Evolutionary conservation across 2,113 vertebrate genomes (phyloP).

Genomic region (Rhinopomastus cyanomelas): DNA sequence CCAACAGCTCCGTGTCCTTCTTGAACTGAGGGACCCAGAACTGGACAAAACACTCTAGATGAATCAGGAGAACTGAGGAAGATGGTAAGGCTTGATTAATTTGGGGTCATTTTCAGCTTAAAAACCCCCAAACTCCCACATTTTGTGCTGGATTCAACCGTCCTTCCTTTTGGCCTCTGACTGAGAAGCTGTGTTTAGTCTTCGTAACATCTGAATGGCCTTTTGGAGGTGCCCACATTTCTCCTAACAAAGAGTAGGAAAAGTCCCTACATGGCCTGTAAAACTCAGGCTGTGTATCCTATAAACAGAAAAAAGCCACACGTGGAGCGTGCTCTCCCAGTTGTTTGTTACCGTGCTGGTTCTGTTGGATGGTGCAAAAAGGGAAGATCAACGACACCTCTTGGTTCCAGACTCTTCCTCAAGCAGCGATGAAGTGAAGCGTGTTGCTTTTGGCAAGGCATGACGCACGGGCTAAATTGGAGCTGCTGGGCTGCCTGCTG

Average conservation of each 20-base stretch:
- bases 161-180: not conserved
- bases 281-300: not conserved
- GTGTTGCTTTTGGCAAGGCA: not conserved
- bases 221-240: not conserved
- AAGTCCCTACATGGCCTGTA: not conserved
- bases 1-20: too few relatives aligned
- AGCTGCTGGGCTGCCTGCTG: not conserved
- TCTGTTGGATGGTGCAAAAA: slow-evolving; percentile 21
- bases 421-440: not conserved
- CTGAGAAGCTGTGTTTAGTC: not conserved
- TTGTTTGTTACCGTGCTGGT: not conserved
- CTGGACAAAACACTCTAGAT: too few relatives aligned
- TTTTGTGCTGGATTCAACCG: not conserved
- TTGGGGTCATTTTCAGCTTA: not conserved
- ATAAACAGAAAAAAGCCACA: not conserved
- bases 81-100: not conserved
- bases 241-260: not conserved
- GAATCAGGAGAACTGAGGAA: not conserved
- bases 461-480: not conserved
- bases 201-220: not conserved
- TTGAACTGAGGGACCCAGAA: too few relatives aligned
- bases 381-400: slow-evolving; percentile 19
- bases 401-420: not conserved
- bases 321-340: not conserved
- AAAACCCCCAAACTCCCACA: not conserved